phyloP scores from a whole-genome alignment of 2,797 vertebrate genomes.

The Bradypus variegatus region DNA sequence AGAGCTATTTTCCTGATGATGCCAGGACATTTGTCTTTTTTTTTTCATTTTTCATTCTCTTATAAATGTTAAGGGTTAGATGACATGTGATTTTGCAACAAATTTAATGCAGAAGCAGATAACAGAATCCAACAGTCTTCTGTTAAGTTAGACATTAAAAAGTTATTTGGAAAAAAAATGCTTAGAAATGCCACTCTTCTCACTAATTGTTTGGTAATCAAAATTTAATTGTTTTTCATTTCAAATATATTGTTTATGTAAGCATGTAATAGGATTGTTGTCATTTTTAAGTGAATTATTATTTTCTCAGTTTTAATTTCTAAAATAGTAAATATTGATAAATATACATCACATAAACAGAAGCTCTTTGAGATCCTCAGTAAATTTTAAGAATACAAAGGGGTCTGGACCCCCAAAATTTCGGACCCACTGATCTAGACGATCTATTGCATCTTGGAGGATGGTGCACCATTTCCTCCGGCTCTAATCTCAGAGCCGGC shows the following conservation, averaged over 20 bases:
- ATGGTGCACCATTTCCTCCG: neutral
- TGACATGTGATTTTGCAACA: neutral
- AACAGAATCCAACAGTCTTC: neutral
- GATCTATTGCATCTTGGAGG: neutral
- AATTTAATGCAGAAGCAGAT: neutral
- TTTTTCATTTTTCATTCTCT: no score
- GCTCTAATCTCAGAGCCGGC: neutral
- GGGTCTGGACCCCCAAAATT: neutral
- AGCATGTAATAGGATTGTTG: neutral
- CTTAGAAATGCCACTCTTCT: no score
- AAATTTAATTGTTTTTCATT: neutral
- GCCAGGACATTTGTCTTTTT: no score
- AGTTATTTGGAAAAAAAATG: neutral
- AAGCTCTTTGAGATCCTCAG: neutral
- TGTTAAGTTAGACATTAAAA: neutral
- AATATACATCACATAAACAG: neutral
- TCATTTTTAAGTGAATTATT: neutral
- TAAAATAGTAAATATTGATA: neutral
- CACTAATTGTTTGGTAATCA: no score
- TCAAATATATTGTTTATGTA: neutral
- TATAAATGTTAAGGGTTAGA: neutral
- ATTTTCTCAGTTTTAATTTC: neutral
- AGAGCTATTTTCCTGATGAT: no score
- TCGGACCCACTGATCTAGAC: neutral
- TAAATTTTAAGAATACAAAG: neutral